Percentiles rank a stretch among this genome's conserved stretches.
Evolutionary conservation across 2,113 vertebrate species (phyloP).

Genomic region (Daphoenositta chrysoptera): DNA sequence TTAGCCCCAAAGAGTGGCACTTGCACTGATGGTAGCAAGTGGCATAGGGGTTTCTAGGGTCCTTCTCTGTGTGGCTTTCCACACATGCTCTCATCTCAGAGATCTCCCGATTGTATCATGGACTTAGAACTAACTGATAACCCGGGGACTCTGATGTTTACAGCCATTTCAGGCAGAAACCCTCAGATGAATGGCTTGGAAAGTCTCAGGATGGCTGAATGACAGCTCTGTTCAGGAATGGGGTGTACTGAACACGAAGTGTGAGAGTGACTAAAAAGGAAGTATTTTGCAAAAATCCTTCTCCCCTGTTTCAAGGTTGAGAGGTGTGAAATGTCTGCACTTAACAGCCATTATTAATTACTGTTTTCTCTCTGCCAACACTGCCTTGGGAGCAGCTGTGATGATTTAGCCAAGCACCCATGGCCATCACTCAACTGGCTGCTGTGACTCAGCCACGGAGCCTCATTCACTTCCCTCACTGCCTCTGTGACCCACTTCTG

Average conservation of each 20-base stretch:
- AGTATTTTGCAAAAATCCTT: not conserved
- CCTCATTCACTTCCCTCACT: not conserved
- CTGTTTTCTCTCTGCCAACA: not conserved
- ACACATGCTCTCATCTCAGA: not conserved
- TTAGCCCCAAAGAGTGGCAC: not conserved
- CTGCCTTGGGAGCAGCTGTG: not conserved
- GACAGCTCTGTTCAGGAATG: accelerated
- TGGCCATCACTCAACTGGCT: not conserved
- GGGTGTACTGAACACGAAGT: not conserved
- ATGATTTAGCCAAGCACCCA: not conserved
- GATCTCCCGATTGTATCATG: accelerated
- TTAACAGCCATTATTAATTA: constrained; percentile 28
- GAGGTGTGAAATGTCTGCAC: not conserved
- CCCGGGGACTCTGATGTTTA: not conserved
- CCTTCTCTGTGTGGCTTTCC: not conserved
- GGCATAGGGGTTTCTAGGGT: not conserved
- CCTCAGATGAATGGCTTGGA: not conserved
- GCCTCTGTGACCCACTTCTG: not conserved
- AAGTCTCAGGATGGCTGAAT: not conserved
- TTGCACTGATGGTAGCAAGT: not conserved
- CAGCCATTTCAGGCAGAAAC: not conserved
- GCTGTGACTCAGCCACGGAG: not conserved
- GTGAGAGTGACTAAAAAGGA: not conserved
- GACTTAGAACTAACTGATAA: not conserved
- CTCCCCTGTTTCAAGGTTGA: not conserved